A percentile compares a stretch with the other conserved stretches of the same genome.
phyloP scores from a whole-genome alignment of 2,797 vertebrate genomes.

The Platyrinchus mystaceus region DNA sequence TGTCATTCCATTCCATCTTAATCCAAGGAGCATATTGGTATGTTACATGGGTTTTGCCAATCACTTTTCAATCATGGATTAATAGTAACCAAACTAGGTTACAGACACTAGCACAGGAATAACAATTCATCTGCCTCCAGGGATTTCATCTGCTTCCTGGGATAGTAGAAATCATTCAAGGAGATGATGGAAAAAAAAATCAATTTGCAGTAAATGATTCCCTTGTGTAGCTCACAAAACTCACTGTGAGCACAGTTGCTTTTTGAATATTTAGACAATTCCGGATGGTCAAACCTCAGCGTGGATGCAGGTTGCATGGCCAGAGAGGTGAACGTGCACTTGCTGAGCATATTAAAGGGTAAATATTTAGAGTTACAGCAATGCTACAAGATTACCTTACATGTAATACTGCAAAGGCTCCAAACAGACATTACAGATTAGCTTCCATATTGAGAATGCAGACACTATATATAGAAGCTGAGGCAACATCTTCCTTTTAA shows the following conservation, averaged over 20 bases:
- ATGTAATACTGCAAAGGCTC: neutral
- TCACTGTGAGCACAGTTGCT: rapidly evolving
- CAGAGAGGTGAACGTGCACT: neutral
- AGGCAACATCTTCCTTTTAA: neutral
- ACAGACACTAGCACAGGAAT: neutral
- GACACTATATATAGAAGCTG: neutral
- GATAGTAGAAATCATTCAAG: neutral
- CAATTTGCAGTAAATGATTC: neutral
- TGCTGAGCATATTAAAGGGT: neutral
- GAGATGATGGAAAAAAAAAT: neutral
- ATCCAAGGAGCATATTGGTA: neutral
- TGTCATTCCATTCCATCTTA: neutral
- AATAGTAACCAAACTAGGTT: neutral
- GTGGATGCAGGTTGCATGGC: rapidly evolving
- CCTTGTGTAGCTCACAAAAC: neutral
- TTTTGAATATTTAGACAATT: neutral
- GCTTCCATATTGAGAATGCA: neutral
- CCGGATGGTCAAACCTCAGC: neutral
- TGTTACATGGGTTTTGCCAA: neutral
- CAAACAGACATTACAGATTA: neutral
- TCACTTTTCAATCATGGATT: neutral
- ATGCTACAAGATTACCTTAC: neutral
- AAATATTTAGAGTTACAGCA: neutral
- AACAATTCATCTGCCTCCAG: neutral
- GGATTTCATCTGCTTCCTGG: neutral